Evolutionary conservation across 2,113 vertebrate species (phyloP).

Genomic region (Dromaius novaehollandiae): DNA sequence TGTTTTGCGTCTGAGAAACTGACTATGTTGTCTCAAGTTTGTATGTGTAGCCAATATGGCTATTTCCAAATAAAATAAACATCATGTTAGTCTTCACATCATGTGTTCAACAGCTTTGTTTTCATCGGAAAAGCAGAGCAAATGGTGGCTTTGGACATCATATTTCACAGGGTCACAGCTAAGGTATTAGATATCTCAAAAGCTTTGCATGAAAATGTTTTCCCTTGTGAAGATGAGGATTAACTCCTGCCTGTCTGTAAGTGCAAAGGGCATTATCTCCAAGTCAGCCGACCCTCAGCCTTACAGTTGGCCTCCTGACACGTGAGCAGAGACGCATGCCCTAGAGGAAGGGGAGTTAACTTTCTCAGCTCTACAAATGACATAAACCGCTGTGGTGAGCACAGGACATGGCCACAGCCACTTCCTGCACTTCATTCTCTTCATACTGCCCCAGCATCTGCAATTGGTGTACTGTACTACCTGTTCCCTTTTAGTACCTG

Average conservation of each 20-base stretch:
- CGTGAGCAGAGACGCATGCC: accelerated
- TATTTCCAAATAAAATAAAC: neutral
- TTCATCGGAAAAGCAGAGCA: neutral
- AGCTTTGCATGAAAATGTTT: neutral
- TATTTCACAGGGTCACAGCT: neutral
- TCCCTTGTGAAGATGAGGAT: neutral
- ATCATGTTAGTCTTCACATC: neutral
- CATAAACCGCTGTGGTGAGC: accelerated
- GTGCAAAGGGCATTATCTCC: neutral
- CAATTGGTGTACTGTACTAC: accelerated
- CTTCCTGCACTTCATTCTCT: accelerated
- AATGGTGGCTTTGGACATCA: neutral
- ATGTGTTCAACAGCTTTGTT: neutral
- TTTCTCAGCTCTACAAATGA: neutral
- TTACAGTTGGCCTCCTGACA: neutral
- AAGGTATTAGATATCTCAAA: neutral
- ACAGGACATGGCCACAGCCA: accelerated
- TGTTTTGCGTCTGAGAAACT: neutral
- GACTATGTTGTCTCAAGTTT: neutral
- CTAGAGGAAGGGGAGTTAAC: neutral
- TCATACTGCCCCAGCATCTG: too few species aligned
- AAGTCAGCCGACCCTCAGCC: neutral
- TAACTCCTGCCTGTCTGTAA: neutral
- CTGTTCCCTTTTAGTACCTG: neutral
- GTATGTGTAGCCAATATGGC: neutral